phyloP scores from a whole-genome alignment of 2,797 vertebrate genomes.

The Melanotaenia maccullochi region DNA sequence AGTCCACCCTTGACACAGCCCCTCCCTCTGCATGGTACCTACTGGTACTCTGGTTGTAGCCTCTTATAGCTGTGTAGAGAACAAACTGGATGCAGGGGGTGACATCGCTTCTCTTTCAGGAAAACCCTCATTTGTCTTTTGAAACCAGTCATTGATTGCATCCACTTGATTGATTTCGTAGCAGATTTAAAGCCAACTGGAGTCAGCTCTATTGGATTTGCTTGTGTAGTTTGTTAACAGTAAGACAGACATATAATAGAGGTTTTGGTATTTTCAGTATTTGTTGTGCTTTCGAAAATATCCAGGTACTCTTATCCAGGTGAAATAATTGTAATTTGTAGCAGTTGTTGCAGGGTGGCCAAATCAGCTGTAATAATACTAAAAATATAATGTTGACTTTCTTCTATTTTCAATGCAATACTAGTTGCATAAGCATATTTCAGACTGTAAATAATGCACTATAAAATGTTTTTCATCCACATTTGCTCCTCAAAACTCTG shows the following conservation, averaged over 20 bases:
- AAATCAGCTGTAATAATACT: slow-evolving; percentile 67
- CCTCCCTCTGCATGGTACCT: slow-evolving; percentile 76
- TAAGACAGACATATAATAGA: slow-evolving; percentile 52
- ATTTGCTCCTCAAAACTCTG: slow-evolving; percentile 30
- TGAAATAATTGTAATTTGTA: slow-evolving; percentile 84
- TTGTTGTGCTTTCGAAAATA: slow-evolving; percentile 74
- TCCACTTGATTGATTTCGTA: slow-evolving; percentile 41
- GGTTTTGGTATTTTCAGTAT: slow-evolving; percentile 67
- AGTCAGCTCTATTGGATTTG: slow-evolving; percentile 58
- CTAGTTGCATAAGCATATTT: slow-evolving; percentile 55
- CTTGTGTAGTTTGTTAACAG: slow-evolving; percentile 56
- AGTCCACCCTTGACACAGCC: slow-evolving; percentile 5
- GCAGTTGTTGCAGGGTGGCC: slow-evolving; percentile 83
- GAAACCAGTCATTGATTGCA: slow-evolving; percentile 51
- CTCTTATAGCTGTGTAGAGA: slow-evolving; percentile 58
- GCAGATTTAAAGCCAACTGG: slow-evolving; percentile 37
- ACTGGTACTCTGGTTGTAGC: slow-evolving; percentile 52
- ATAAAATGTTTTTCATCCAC: slow-evolving; percentile 33
- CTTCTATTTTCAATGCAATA: slow-evolving; percentile 73
- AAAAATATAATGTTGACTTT: slow-evolving; percentile 50
- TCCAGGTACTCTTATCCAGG: slow-evolving; percentile 87
- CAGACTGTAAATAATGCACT: slow-evolving; percentile 67
- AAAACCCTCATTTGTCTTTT: slow-evolving; percentile 67
- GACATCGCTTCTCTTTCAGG: slow-evolving; percentile 36
- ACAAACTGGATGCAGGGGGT: slow-evolving; percentile 38